phyloP scores from a whole-genome alignment of 2,113 vertebrate species.

The Hemicordylus capensis region DNA sequence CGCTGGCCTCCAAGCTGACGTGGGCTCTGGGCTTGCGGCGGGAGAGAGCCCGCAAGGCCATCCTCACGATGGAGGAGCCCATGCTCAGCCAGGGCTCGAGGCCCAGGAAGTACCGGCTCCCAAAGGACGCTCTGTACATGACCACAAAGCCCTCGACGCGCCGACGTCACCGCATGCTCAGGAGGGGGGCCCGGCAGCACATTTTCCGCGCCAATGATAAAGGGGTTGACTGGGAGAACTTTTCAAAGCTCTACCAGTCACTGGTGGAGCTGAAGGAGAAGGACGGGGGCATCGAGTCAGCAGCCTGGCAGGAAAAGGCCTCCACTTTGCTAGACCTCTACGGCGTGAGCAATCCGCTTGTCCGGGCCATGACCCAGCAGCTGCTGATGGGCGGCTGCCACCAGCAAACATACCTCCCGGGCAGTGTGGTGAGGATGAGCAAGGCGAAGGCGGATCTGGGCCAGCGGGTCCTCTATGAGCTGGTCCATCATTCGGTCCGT shows the following conservation, averaged over 20 bases:
- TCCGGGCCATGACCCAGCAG: conserved; percentile 55
- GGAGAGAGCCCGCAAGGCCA: background rate
- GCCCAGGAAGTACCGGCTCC: background rate
- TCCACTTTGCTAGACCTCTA: conserved; percentile 52
- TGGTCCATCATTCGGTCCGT: conserved; percentile 1
- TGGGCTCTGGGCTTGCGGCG: background rate
- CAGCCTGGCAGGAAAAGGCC: conserved; percentile 25
- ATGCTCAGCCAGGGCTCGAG: background rate
- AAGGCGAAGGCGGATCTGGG: background rate
- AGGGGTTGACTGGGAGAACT: conserved; percentile 24
- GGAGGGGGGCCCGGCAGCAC: background rate
- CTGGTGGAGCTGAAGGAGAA: conserved; percentile 17
- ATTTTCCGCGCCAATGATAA: background rate
- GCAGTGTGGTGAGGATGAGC: background rate
- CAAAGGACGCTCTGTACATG: background rate
- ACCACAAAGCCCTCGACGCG: background rate
- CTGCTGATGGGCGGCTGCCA: background rate
- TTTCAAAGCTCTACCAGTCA: conserved; percentile 40
- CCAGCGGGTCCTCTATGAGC: conserved; percentile 41
- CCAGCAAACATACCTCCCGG: background rate
- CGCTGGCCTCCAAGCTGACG: fast-evolving
- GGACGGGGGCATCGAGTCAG: background rate
- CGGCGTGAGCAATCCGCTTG: conserved; percentile 38
- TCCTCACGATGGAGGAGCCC: background rate
- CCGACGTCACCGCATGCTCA: fast-evolving